Base-by-base conservation (phyloP, 2,888 invertebrate species). In the Noctua pronuba region DNA sequence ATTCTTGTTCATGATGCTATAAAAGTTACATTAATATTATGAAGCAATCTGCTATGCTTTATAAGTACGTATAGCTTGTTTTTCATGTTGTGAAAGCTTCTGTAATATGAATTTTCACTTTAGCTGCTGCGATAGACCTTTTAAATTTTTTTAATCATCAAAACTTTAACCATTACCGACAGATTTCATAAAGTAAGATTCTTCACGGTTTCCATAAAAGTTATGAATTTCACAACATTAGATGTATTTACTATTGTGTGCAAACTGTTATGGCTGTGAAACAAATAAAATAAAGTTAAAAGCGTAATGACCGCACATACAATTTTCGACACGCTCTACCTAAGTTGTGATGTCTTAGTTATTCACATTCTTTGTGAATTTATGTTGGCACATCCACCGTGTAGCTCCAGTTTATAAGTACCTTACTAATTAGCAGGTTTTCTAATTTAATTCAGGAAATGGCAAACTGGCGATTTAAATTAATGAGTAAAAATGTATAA, bases 1-100 rank as follows among this genome's bases (percentile, higher is more conserved):
- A 80, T 68, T 83, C 62, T 74, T 79, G 70, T 83, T 84, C 84
- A 72, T 75, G 84, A 65, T 64, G 68, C 80, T 72, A 69, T 82
- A 75, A 82, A 83, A 82, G 41, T 52, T 52, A 65, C 75, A 82
- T 80, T 75, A 73, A 75, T 83, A 83, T 58, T 75, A 68, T 65
- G 49, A 68, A 71, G 62, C 82, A 68, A 82, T 62, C 70, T n/a
- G 60, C 52, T 62, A 52, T 55, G 65, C 49, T 67, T 35, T 52
- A 35, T 46, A 38, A 28, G 41, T 28, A 16, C 7, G 16, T 28
- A 46, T 62, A 58, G 41, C 24, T 60, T 65, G 21, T 60, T 76
- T 65, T 35, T 81, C 65, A 79, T 80, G 60, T 67, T 60, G 44
- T 52, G 49, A 67, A 81, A 76, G 69, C 28, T 62, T 80, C 24